These are phyloP conservation scores for Vicugna pacos DNA, from an alignment of 2,113 vertebrate genomes.

Conservation along the genomic window DNA sequence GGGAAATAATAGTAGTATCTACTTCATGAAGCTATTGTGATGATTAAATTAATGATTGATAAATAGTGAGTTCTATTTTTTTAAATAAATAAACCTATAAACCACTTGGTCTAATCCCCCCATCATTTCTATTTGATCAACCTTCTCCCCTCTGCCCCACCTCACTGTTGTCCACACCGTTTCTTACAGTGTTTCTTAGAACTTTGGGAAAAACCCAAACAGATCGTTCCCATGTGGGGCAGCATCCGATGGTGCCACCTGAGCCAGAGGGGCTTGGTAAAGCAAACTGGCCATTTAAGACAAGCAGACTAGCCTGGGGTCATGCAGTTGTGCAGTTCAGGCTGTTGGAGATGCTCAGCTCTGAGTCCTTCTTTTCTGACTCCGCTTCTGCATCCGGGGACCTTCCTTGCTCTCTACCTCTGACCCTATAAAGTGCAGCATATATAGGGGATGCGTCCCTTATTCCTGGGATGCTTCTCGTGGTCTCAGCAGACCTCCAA, in stretches of 20 bases:
- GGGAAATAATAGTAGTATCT: neutral
- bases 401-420: neutral
- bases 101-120: neutral
- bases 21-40: neutral
- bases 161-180: neutral
- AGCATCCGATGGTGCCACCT: neutral
- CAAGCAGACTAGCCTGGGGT: neutral
- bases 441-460: neutral
- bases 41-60: neutral
- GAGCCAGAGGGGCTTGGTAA: neutral
- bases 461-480: neutral
- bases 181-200: neutral
- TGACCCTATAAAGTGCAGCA: neutral
- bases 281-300: neutral
- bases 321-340: fast-evolving
- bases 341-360: neutral
- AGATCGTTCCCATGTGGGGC: neutral
- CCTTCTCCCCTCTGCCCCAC: too few relatives aligned
- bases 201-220: neutral
- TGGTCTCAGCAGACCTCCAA: neutral
- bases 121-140: neutral
- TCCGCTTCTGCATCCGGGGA: neutral
- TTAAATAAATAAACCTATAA: neutral
- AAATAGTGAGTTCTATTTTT: neutral
- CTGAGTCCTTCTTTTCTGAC: neutral